These are phyloP conservation scores for Tragelaphus scriptus DNA, from an alignment of 2,113 vertebrate species.

Conservation along the genomic window DNA sequence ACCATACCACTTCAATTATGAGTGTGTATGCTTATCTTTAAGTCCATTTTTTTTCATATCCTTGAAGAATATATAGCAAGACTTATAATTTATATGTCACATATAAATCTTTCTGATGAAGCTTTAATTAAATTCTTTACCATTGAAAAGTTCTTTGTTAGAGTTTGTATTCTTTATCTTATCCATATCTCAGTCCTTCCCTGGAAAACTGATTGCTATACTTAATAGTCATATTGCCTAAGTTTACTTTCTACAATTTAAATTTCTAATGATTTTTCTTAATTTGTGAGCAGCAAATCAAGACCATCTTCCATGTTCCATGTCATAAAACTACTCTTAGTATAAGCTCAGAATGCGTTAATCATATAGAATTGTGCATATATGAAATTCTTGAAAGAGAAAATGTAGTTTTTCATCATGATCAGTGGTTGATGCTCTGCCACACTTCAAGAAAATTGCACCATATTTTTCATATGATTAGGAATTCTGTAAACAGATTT, in stretches of 20 bases:
- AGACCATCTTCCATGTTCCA: not conserved
- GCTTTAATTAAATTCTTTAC: not conserved
- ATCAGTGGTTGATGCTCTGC: not conserved
- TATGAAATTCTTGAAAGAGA: not conserved
- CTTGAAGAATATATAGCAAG: not conserved
- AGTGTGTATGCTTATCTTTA: not conserved
- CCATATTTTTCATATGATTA: not conserved
- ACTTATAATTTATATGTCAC: not conserved
- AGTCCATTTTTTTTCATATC: not conserved
- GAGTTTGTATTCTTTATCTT: not conserved
- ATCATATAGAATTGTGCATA: not conserved
- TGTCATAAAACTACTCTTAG: not conserved
- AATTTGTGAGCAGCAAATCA: not conserved
- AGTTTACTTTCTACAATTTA: not conserved
- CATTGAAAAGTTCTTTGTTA: not conserved
- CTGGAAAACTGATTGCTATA: not conserved
- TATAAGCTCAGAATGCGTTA: not conserved
- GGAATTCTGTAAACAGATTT: not conserved
- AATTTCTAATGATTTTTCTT: not conserved
- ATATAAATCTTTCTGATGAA: not conserved
- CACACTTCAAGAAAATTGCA: not conserved
- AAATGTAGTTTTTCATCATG: not conserved
- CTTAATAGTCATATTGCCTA: not conserved
- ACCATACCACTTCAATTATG: not conserved
- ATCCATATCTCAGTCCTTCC: not conserved